These are phyloP conservation scores for Drosophila athabasca DNA, from an alignment of 1,140 invertebrate genomes.

Conservation along the genomic window DNA sequence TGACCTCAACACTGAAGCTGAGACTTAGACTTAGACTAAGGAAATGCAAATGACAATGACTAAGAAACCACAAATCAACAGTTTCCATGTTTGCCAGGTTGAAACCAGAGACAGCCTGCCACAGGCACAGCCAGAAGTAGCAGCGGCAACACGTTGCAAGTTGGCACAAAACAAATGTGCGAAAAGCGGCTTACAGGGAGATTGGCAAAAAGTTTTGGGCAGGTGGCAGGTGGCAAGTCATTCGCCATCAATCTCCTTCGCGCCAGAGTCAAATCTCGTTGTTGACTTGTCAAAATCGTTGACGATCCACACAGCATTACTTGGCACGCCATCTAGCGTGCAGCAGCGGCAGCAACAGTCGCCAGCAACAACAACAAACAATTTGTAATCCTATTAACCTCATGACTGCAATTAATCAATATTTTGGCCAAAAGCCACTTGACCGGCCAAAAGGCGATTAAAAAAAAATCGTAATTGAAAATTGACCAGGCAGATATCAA, in stretches of 20 bases:
- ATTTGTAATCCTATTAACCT: constrained; percentile 75
- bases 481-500: not conserved
- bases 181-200: constrained; percentile 22
- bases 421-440: constrained; percentile 49
- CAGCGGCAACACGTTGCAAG: constrained; percentile 17
- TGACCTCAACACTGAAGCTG: constrained; percentile 14
- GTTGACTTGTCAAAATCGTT: constrained; percentile 71
- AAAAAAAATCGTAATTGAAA: constrained; percentile 41
- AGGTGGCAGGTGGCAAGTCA: constrained; percentile 58
- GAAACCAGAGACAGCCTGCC: constrained; percentile 2
- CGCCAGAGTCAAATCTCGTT: constrained; percentile 21
- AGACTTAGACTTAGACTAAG: no score
- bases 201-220: constrained; percentile 12
- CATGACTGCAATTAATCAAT: constrained; percentile 72
- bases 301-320: constrained; percentile 41
- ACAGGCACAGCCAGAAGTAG: not conserved
- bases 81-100: constrained; percentile 11
- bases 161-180: constrained; percentile 12
- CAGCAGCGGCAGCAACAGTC: constrained; percentile 18
- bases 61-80: constrained; percentile 33
- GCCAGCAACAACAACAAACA: constrained; percentile 22
- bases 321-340: constrained; percentile 70
- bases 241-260: constrained; percentile 39
- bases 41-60: constrained; percentile 41
- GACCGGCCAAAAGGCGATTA: constrained; percentile 27